Base-by-base conservation (phyloP, 2,888 invertebrate genomes). In the Synanthedon tipuliformis region DNA sequence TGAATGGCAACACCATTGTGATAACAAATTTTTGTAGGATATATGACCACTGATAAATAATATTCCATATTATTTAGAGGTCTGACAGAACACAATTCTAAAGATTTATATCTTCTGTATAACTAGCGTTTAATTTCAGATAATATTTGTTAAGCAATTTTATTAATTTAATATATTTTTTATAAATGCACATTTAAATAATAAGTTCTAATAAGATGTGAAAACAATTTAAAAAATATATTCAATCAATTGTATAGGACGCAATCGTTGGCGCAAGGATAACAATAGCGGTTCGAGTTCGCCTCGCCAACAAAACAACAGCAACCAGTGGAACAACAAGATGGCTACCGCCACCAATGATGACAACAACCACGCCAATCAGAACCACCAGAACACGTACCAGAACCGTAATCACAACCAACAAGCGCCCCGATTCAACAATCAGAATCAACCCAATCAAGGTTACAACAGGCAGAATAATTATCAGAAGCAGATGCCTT, bases 191-290 rank as follows among this genome's bases (percentile, higher is more conserved):
- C 4, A 23, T 23, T 23, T n/a, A n/a, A n/a, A n/a, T n/a, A n/a
- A n/a, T 1, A 23, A 23, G 27, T 27, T 8, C 27, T 8, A 1
- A 27, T 34, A 34, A 8, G 34, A 34, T 2, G 34, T 34, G 34
- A 8, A 34, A 10, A 34, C 2, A 34, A 8, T 27, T 34, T 34
- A 8, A 34, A 34, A 34, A 3, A 34, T 2, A 10, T 34, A 34
- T 34, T 34, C 7, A 34, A 8, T 10, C 8, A 34, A 34, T 27
- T 52, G 51, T 56, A 61, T 69, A 81, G 90, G 88, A 57, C 89
- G 85, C 56, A 90, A 89, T 60, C 90, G 89, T 57, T 91, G 91
- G 91, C 89, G 89, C 59, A 88, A 90, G 59, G 90, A 89, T 61
- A 85, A 87, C 57, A 82, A 81, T 62, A 85, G 82, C 58, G 86